Evolutionary conservation across 1,140 invertebrate species (phyloP).

Genomic region (Euwallacea similis): DNA sequence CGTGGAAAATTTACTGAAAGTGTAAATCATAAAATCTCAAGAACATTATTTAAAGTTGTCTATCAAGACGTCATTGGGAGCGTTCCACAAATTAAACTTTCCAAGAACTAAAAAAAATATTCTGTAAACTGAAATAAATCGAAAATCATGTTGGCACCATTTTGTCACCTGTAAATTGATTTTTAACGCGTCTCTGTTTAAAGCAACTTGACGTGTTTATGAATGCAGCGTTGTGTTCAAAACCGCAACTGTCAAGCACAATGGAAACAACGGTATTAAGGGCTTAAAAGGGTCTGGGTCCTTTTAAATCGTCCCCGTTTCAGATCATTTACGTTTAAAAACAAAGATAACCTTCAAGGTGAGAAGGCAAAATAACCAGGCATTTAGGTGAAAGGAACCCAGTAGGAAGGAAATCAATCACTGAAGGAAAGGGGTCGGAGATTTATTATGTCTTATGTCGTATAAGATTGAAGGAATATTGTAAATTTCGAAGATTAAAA

Average conservation of each 20-base stretch:
- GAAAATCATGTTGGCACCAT: neutral
- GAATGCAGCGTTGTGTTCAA: neutral
- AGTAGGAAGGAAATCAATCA: neutral
- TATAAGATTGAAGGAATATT: neutral
- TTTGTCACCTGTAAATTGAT: conserved; percentile 20
- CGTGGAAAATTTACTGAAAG: too few relatives aligned
- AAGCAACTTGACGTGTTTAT: neutral
- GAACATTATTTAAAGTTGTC: too few relatives aligned
- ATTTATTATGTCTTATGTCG: neutral
- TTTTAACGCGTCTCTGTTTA: conserved; percentile 17
- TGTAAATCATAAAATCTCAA: too few relatives aligned
- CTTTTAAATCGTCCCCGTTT: conserved; percentile 3
- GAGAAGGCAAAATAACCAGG: neutral
- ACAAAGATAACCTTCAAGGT: neutral
- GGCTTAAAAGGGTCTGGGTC: neutral
- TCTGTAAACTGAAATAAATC: too few relatives aligned
- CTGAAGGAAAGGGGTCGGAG: neutral
- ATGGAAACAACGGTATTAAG: neutral
- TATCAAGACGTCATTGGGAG: too few relatives aligned
- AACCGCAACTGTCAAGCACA: conserved; percentile 13
- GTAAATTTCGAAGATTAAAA: neutral
- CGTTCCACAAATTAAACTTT: too few relatives aligned
- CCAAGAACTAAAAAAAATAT: too few relatives aligned
- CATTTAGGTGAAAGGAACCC: too few relatives aligned
- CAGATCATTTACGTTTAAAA: conserved; percentile 7